Base-by-base conservation (phyloP, 2,888 invertebrate species). In the Dynastes hyllus region DNA sequence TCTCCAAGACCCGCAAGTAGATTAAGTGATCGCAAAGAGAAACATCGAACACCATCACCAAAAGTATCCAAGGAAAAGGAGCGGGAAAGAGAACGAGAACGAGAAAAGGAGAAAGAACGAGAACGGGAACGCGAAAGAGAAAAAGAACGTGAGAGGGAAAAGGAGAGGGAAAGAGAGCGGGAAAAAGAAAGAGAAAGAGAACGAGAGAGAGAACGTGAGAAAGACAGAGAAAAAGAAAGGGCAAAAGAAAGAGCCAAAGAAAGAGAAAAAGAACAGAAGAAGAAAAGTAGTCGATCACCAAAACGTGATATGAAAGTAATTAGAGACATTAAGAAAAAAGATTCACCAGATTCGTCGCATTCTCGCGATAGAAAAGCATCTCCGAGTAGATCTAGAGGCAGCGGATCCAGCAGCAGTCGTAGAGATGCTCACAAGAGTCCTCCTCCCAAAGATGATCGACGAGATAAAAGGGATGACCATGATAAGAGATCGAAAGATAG, bases 171-270 rank as follows among this genome's bases (percentile, higher is more conserved):
- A 55, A 90, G 89, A 83, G 92, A 92, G 45, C 88, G 88, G 73
- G 86, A 89, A 81, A 90, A 91, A 63, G 92, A 92, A 71, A 88
- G 91, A 58, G 88, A 88, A 63, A 90, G 89, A 84, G 91, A 92
- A 71, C 91, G 91, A 78, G 90, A 91, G 84, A 83, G 90, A 87
- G 83, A 86, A 79, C 83, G 83, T 53, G 87, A 88, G 22, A 80
- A 85, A 11, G 87, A 87, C 69, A 81, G 84, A 40, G 86, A 85
- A 79, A 84, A 84, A 27, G 87, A 88, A 79, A 67, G 86, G 80
- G 82, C 88, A 84, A 83, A 85, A 79, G 85, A 84, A 81, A 58
- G 86, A 81, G 83, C 88, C 83, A 83, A 85, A 78, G 85, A 83
- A 81, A 81, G 85, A 13, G 91, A 90, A 50, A 90, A 90, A 83